phyloP scores from a whole-genome alignment of 2,888 invertebrate genomes.

The Drosophila mimetica region DNA sequence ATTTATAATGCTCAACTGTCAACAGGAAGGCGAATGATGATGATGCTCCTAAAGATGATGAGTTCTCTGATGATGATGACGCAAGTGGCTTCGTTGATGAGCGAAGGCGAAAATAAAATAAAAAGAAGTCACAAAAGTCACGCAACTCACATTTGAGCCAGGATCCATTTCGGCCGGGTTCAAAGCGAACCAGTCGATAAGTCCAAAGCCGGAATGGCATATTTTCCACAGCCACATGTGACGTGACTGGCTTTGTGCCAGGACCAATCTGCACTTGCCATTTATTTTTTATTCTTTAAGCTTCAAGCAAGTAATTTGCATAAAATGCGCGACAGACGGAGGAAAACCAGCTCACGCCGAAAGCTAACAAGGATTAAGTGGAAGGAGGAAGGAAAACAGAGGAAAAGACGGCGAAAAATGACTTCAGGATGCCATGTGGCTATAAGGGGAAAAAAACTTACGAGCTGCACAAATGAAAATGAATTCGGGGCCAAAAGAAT shows the following conservation, averaged over 20 bases:
- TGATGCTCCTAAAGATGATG: conserved; percentile 43
- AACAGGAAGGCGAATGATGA: conserved; percentile 29
- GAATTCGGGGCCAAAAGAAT: conserved; percentile 26
- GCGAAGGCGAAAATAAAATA: conserved; percentile 23
- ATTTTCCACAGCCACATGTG: conserved; percentile 37
- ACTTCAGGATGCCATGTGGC: conserved; percentile 45
- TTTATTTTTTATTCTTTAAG: conserved; percentile 33
- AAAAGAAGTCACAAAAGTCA: conserved; percentile 61
- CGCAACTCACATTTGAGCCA: conserved; percentile 66
- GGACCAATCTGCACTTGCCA: conserved; percentile 34
- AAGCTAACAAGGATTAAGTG: conserved; percentile 63
- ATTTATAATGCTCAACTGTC: conserved; percentile 48
- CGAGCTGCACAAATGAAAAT: conserved; percentile 40
- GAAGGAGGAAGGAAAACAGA: background rate
- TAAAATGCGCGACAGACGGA: conserved; percentile 55
- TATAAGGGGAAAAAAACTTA: conserved; percentile 34
- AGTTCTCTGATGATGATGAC: conserved; percentile 39
- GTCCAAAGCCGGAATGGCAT: conserved; percentile 40
- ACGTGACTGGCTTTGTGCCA: conserved; percentile 40
- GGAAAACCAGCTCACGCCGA: conserved; percentile 44
- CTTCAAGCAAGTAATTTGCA: conserved; percentile 61
- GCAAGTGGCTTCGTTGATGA: conserved; percentile 63
- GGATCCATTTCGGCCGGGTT: conserved; percentile 23
- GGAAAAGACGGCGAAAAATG: conserved; percentile 21
- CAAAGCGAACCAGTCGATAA: conserved; percentile 20